These are phyloP conservation scores for Naso thynnoides DNA, from an alignment of 2,797 vertebrate genomes.

Conservation along the genomic window DNA sequence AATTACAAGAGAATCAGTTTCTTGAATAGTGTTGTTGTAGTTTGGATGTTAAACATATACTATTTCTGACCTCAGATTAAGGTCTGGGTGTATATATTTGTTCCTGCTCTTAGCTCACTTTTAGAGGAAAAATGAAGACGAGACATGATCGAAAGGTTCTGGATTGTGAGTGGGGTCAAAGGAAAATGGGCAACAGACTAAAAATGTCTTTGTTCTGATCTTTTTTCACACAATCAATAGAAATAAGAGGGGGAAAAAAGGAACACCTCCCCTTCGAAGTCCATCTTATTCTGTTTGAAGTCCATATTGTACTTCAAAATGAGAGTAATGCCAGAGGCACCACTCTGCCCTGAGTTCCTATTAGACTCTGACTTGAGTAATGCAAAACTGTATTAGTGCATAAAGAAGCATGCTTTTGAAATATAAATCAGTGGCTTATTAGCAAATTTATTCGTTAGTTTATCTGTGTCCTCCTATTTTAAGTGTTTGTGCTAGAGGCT, in stretches of 20 bases:
- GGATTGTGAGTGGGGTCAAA: slow-evolving; percentile 51
- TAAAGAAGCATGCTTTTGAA: slow-evolving; percentile 17
- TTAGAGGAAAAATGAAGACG: slow-evolving; percentile 37
- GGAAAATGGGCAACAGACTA: slow-evolving; percentile 56
- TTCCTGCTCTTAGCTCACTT: slow-evolving; percentile 29
- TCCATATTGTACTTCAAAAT: slow-evolving; percentile 52
- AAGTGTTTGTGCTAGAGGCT: not conserved
- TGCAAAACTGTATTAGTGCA: not conserved
- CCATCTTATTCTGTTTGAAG: slow-evolving; percentile 67
- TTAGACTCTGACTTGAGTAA: slow-evolving; percentile 18
- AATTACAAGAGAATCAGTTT: not conserved
- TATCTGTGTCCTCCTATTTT: not conserved
- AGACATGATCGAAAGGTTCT: slow-evolving; percentile 43
- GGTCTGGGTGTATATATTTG: not conserved
- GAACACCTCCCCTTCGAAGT: slow-evolving; percentile 58
- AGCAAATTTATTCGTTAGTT: not conserved
- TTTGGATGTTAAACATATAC: not conserved
- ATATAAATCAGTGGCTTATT: not conserved
- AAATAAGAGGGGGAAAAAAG: slow-evolving; percentile 28
- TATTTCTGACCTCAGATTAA: slow-evolving; percentile 20
- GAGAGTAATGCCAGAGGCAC: slow-evolving; percentile 40
- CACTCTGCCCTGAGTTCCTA: slow-evolving; percentile 22
- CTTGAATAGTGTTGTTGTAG: not conserved
- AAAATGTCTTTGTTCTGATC: slow-evolving; percentile 61
- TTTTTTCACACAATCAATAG: slow-evolving; percentile 58